Evolutionary conservation across 2,888 invertebrate genomes (phyloP), one percentile per base, ranked within the genome.

Genomic region (Drosophila atroscutellata): DNA sequence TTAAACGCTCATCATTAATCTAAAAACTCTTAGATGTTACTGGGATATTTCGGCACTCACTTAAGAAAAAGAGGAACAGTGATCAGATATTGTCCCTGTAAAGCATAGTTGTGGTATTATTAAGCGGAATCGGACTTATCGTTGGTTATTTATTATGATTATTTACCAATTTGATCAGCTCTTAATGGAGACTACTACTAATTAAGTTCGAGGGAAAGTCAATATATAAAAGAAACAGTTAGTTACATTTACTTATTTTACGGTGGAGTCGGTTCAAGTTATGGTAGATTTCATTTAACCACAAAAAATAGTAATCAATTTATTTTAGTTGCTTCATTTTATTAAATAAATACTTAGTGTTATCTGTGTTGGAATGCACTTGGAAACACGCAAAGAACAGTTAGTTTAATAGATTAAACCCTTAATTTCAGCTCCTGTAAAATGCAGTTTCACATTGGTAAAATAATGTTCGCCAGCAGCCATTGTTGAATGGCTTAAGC

Each of bases 401-500:
- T 30, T 49, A 6, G 64, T 20, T 51, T 18, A 26, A 63, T 30
- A n/a, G n/a, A 13, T 15, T 0, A 39, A 0, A 24, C 8, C 11
- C 37, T 7, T 11, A 52, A 32, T 26, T 34, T 20, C 15, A 5
- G 52, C 20, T 24, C 15, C 24, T 8, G 0, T 26, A 13, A 18
- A 54, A 54, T 18, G 18, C 36, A 24, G 54, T 18, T 26, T 52
- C 15, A 15, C 34, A 36, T 54, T 54, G 24, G 13, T 11, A 50
- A 59, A 58, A n/a, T 30, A 24, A 34, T 34, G 55, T 24, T 39
- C 42, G 15, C 42, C 47, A 52, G 56, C 37, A 72, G 26, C 51
- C 52, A 72, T 56, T 72, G 72, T 65, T 39, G 36, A 26, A 26
- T 26, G 58, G 39, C n/a, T 24, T 47, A 34, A 70, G 56, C 37